Percentiles rank a stretch among this genome's conserved stretches.
These are phyloP conservation scores for Cataglyphis altisquamis DNA, from an alignment of 2,888 invertebrate genomes.

Conservation along the genomic window DNA sequence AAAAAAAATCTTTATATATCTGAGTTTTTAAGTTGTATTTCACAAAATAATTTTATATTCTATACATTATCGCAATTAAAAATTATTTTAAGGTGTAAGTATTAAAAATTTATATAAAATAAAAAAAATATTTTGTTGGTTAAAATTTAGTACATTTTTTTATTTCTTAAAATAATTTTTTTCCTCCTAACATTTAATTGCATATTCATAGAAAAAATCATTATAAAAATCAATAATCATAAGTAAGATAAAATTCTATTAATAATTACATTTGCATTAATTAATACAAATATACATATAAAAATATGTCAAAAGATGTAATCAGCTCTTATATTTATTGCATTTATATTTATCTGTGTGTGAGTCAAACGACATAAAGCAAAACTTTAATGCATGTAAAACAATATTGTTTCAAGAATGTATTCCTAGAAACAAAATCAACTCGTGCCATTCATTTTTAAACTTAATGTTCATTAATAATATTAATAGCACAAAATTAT, in stretches of 20 bases:
- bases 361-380: slow-evolving; percentile 61
- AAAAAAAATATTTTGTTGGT: neutral
- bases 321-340: slow-evolving; percentile 62
- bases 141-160: neutral
- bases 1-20: neutral
- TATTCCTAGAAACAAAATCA: slow-evolving; percentile 62
- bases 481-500: neutral
- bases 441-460: neutral
- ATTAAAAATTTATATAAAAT: neutral
- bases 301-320: slow-evolving; percentile 42
- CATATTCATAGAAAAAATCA: neutral
- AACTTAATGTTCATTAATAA: slow-evolving; percentile 9
- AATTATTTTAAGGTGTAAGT: neutral
- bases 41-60: neutral
- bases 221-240: neutral
- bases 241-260: neutral
- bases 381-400: slow-evolving; percentile 68
- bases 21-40: neutral
- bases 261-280: slow-evolving; percentile 4
- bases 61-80: neutral
- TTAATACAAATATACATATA: neutral
- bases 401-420: slow-evolving; percentile 59
- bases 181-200: neutral
- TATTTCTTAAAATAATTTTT: neutral
- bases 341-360: slow-evolving; percentile 41